phyloP scores from a whole-genome alignment of 2,797 vertebrate genomes.

The Pseudocheirus occidentalis region DNA sequence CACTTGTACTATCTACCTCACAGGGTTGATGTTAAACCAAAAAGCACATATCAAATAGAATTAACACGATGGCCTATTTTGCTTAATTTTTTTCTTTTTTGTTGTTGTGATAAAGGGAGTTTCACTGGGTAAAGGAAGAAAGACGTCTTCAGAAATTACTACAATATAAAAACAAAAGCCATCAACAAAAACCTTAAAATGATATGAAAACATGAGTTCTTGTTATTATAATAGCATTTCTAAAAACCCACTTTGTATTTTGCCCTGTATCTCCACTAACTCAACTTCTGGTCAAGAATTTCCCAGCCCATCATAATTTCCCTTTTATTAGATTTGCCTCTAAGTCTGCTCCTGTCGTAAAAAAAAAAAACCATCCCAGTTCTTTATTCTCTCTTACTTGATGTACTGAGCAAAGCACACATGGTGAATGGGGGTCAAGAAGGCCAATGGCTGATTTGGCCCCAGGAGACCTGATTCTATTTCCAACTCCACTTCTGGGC shows the following conservation, averaged over 20 bases:
- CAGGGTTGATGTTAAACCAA: background rate
- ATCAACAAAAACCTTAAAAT: background rate
- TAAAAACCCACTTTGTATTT: background rate
- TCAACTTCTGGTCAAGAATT: background rate
- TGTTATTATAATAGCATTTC: background rate
- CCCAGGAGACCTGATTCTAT: background rate
- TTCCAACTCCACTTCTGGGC: background rate
- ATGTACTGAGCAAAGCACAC: background rate
- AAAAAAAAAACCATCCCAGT: background rate
- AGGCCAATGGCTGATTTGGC: conserved; percentile 2
- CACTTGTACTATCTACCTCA: background rate
- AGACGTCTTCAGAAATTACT: background rate
- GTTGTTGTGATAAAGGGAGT: background rate
- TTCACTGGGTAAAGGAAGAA: background rate
- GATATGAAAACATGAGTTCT: background rate
- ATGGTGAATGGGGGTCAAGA: background rate
- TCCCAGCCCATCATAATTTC: background rate
- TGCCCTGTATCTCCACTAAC: background rate
- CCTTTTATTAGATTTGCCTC: background rate
- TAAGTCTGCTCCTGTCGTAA: background rate
- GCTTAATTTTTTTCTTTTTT: background rate
- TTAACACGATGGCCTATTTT: background rate
- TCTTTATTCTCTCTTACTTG: background rate
- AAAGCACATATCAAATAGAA: background rate
- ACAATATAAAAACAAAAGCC: background rate